These are phyloP conservation scores for Coturnix japonica DNA, from an alignment of 2,113 vertebrate genomes.

Conservation along the genomic window DNA sequence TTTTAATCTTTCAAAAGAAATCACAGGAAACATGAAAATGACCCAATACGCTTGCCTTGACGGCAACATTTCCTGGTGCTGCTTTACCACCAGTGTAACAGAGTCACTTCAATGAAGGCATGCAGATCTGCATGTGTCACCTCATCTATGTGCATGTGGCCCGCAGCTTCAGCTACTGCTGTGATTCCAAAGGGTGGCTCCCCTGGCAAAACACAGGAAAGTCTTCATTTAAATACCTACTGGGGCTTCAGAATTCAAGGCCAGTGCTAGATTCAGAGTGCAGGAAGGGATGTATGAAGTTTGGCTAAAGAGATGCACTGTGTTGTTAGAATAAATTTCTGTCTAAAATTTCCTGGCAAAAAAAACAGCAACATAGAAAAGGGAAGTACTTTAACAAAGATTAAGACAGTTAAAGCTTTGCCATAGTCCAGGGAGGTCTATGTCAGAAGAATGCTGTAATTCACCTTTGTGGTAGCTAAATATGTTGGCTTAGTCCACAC, in stretches of 20 bases:
- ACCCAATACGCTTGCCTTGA: not conserved
- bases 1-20: not conserved
- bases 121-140: not conserved
- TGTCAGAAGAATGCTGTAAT: not conserved
- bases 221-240: not conserved
- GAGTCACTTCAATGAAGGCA: not conserved
- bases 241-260: not conserved
- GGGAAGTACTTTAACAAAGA: not conserved
- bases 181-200: not conserved
- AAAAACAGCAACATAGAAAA: not conserved
- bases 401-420: not conserved
- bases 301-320: not conserved
- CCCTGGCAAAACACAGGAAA: accelerated
- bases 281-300: not conserved
- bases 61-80: not conserved
- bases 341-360: not conserved
- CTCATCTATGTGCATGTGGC: accelerated
- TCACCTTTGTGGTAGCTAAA: not conserved
- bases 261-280: not conserved
- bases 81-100: accelerated
- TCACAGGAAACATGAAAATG: not conserved
- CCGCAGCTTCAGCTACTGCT: not conserved
- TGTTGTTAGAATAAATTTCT: not conserved
- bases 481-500: not conserved
- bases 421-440: not conserved